Evolutionary conservation across 2,797 vertebrate genomes (phyloP).

Genomic region (Gallinago stenura): DNA sequence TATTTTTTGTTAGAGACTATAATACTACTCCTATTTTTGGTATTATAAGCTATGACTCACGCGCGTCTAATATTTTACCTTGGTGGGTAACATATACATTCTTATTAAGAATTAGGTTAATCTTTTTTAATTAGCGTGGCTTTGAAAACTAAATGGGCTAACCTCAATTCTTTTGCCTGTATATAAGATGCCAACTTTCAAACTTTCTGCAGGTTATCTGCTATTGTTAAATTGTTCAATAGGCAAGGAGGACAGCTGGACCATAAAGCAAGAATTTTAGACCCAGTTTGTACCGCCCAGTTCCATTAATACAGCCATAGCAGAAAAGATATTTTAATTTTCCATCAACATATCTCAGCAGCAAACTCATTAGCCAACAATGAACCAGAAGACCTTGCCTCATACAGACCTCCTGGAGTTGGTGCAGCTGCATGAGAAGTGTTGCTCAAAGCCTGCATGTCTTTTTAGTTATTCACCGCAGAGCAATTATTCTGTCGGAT

Average conservation of each 20-base stretch:
- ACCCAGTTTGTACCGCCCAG: neutral
- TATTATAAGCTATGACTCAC: constrained; percentile 17
- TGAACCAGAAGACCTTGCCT: neutral
- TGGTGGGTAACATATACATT: neutral
- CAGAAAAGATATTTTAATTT: neutral
- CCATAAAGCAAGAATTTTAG: neutral
- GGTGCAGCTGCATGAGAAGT: neutral
- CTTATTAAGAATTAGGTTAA: constrained; percentile 47
- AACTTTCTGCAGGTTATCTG: neutral
- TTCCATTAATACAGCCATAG: neutral
- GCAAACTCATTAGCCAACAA: constrained; percentile 3
- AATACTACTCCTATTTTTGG: neutral
- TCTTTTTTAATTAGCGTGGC: constrained; percentile 44
- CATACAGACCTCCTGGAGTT: neutral
- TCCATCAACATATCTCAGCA: neutral
- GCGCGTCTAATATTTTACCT: neutral
- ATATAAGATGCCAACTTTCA: neutral
- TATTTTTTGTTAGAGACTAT: neutral
- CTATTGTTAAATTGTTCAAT: neutral
- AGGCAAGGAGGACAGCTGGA: neutral
- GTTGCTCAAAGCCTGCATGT: neutral
- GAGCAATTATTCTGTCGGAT: neutral
- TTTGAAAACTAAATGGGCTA: constrained; percentile 18
- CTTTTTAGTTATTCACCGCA: neutral
- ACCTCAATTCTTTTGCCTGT: neutral